These are phyloP conservation scores for Punctoribates punctum DNA, from an alignment of 2,888 invertebrate species.

Conservation along the genomic window DNA sequence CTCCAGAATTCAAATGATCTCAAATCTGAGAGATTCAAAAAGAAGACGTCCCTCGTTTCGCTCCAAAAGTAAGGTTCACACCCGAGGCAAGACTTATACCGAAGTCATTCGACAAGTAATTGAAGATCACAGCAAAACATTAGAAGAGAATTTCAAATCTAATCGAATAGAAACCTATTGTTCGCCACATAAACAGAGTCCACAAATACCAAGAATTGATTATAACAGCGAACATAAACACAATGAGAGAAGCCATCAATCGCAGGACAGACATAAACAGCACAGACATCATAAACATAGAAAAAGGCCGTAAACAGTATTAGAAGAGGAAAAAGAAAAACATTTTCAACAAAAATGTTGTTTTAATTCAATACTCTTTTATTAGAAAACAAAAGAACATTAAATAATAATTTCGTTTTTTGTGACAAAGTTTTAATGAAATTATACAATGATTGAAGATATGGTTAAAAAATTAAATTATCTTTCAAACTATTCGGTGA, in stretches of 20 bases:
- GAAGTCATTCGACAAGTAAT: constrained; percentile 49
- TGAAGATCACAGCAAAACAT: constrained; percentile 15
- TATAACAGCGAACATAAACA: background rate
- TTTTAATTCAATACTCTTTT: background rate
- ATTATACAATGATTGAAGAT: background rate
- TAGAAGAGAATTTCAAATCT: background rate
- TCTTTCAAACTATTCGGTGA: background rate
- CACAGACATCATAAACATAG: background rate
- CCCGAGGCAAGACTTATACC: constrained; percentile 54
- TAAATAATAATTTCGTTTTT: background rate
- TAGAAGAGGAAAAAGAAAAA: background rate
- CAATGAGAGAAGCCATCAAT: background rate
- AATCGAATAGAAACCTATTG: background rate
- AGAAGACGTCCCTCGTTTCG: constrained; percentile 53
- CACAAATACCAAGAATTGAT: background rate
- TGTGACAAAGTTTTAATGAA: background rate
- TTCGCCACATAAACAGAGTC: background rate
- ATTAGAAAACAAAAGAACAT: background rate
- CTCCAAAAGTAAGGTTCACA: constrained; percentile 54
- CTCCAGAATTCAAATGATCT: constrained; percentile 51
- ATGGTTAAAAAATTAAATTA: background rate
- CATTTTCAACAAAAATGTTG: background rate
- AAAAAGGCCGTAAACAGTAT: background rate
- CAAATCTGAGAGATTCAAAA: constrained; percentile 52
- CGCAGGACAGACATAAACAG: background rate